Evolutionary conservation across 2,888 invertebrate genomes (phyloP), one percentile per base, ranked within the genome.

Genomic region (Cryptus armator): DNA sequence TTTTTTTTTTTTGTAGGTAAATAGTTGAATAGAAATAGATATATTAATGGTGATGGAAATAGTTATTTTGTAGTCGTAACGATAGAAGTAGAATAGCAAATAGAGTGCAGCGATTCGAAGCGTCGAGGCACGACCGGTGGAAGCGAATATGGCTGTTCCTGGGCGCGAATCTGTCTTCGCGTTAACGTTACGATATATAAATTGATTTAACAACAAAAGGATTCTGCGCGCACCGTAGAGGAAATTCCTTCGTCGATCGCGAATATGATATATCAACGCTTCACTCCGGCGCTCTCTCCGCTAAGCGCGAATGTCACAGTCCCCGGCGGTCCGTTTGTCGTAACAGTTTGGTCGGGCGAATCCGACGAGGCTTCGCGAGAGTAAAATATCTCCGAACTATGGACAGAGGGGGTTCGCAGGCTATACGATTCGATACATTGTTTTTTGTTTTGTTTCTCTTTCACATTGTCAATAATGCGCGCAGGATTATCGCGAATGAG

Each of bases 101-200:
- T 62, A 48, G 72, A 59, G 75, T 62, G 80, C 71, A 83, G 79
- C 70, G 79, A 78, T 85, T 85, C 75, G 80, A 76, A 86, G 78
- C 59, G 79, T 75, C 80, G 77, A 85, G 66, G 72, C 81, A 82
- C 83, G 84, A 87, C 77, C 71, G 78, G 74, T 85, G 76, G 81
- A 72, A 81, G 86, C 86, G 87, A 87, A 86, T 85, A 84, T 86
- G 85, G 81, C 85, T 85, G 84, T 80, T 67, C 66, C 67, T 86
- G 56, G 56, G 56, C 56, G 19, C 56, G 56, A 56, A 56, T 56
- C 56, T 56, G 24, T 19, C 56, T 67, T 85, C 72, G 48, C 48
- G 76, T 75, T 86, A 84, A 85, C 78, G 77, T 84, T 56, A 56
- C 56, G 19, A 24, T 56, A 24, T 56, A 56, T 12, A 56, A 56